Percentiles rank a stretch among this genome's conserved stretches.
These are phyloP conservation scores for Diuraphis noxia DNA, from an alignment of 1,140 invertebrate genomes.

Conservation along the genomic window DNA sequence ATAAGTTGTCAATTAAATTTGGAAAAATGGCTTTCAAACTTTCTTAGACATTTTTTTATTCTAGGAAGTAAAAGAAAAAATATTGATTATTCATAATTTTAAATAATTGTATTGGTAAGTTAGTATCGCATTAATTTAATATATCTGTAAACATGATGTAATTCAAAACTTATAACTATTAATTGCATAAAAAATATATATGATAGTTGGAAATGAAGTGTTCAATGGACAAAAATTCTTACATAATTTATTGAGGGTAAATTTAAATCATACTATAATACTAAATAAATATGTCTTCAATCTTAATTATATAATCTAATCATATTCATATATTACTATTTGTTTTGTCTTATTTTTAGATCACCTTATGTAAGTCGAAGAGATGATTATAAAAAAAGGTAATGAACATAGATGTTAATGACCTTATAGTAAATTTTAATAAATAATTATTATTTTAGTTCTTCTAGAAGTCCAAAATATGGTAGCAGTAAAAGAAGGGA, in stretches of 20 bases:
- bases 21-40: background rate
- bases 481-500: slow-evolving; percentile 47
- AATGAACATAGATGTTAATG: background rate
- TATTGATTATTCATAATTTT: no score
- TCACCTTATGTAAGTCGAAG: slow-evolving; percentile 38
- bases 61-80: no score
- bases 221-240: background rate
- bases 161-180: background rate
- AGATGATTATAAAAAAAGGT: slow-evolving; percentile 51
- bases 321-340: background rate
- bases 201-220: background rate
- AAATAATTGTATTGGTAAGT: background rate
- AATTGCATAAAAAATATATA: background rate
- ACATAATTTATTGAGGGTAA: background rate
- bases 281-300: background rate
- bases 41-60: no score
- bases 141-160: no score
- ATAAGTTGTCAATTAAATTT: background rate
- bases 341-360: slow-evolving; percentile 23
- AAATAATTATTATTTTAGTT: slow-evolving; percentile 15
- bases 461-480: slow-evolving; percentile 46
- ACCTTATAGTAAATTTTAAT: background rate
- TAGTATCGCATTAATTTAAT: background rate
- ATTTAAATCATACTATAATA: background rate
- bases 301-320: background rate